Evolutionary conservation across 2,113 vertebrate genomes (phyloP).

Genomic region (Glareola pratincola): DNA sequence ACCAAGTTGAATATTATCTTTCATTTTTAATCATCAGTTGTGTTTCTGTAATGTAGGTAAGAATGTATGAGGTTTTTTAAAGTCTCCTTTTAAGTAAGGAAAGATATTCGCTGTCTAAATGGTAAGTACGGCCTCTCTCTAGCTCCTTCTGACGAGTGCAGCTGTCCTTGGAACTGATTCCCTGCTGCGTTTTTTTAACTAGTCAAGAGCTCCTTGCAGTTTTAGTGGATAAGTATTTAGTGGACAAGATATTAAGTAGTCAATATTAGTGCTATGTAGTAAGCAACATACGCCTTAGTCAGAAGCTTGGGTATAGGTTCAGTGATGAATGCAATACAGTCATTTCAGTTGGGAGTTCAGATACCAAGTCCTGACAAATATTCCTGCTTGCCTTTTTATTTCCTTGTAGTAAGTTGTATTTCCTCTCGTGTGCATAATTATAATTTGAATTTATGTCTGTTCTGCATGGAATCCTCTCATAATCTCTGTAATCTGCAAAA

Average conservation of each 20-base stretch:
- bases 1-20: not conserved
- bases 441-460: conserved; percentile 3
- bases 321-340: not conserved
- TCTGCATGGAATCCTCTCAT: conserved; percentile 10
- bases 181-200: not conserved
- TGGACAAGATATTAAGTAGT: not conserved
- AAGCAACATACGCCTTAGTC: not conserved
- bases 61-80: not conserved
- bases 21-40: not conserved
- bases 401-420: not conserved
- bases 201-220: not conserved
- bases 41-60: not conserved
- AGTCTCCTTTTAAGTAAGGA: not conserved
- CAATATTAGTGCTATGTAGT: not conserved
- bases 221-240: not conserved
- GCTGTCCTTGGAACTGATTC: not conserved
- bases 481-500: not conserved
- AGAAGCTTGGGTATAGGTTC: not conserved
- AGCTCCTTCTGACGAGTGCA: not conserved
- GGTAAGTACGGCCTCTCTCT: not conserved
- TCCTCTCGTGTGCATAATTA: not conserved
- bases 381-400: conserved; percentile 18
- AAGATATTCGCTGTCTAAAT: not conserved
- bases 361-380: not conserved
- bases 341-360: not conserved